These are phyloP conservation scores for Doryteuthis pealeii DNA, from an alignment of 1,140 invertebrate genomes.

Conservation along the genomic window DNA sequence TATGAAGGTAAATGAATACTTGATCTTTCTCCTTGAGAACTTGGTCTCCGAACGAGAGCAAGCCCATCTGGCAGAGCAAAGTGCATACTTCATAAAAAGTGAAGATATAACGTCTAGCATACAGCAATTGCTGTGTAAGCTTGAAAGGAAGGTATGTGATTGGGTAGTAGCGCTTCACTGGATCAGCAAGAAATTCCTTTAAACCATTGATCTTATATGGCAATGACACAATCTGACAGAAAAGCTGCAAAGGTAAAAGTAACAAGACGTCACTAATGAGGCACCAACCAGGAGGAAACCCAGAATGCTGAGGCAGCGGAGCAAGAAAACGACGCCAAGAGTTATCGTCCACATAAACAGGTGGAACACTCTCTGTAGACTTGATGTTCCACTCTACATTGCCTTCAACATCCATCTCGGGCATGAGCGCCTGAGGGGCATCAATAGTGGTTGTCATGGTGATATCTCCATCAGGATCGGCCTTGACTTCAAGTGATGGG, in stretches of 20 bases:
- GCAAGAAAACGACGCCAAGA: constrained; percentile 77
- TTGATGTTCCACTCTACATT: constrained; percentile 12
- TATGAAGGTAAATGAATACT: constrained; percentile 73
- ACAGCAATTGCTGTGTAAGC: constrained; percentile 63
- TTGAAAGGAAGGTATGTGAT: constrained; percentile 63
- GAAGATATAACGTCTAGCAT: constrained; percentile 69
- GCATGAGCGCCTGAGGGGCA: neutral
- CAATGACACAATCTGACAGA: constrained; percentile 71
- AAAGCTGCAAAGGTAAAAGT: constrained; percentile 72
- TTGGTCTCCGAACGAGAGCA: constrained; percentile 73
- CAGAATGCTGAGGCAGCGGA: constrained; percentile 66
- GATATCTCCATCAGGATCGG: neutral
- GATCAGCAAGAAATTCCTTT: constrained; percentile 68
- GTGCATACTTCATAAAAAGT: constrained; percentile 66
- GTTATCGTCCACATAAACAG: constrained; percentile 56
- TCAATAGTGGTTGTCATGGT: neutral
- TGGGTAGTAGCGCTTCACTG: constrained; percentile 69
- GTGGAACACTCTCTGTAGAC: constrained; percentile 28
- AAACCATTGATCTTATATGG: constrained; percentile 64
- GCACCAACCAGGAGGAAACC: constrained; percentile 73
- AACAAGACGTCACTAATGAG: constrained; percentile 73
- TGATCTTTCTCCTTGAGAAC: constrained; percentile 71
- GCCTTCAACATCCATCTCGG: neutral
- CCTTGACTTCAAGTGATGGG: neutral
- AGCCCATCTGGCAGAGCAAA: constrained; percentile 69